phyloP scores from a whole-genome alignment of 2,113 vertebrate species.

The Podiceps cristatus region DNA sequence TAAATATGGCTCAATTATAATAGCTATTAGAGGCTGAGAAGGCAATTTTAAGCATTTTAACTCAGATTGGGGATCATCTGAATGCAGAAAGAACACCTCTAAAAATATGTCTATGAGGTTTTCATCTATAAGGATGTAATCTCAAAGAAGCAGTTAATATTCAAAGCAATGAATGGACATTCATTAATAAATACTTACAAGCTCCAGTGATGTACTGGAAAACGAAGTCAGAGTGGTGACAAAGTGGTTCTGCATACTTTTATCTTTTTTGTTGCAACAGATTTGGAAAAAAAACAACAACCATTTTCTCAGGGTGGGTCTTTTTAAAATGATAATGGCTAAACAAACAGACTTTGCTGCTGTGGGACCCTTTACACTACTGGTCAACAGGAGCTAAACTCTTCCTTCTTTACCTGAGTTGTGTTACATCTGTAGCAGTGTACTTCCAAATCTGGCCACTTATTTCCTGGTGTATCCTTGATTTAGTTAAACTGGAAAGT shows the following conservation, averaged over 20 bases:
- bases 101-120: not conserved
- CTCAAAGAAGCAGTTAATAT: not conserved
- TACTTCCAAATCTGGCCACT: not conserved
- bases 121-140: not conserved
- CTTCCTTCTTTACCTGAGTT: not conserved
- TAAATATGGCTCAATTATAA: not conserved
- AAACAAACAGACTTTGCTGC: not conserved
- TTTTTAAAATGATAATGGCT: not conserved
- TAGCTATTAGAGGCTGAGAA: not conserved
- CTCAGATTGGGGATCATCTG: not conserved
- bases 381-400: not conserved
- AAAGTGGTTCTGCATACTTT: not conserved
- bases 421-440: not conserved
- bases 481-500: not conserved
- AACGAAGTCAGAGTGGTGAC: not conserved
- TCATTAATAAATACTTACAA: not conserved
- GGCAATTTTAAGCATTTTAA: not conserved
- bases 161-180: not conserved
- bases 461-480: not conserved
- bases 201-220: not conserved
- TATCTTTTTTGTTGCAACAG: fast-evolving
- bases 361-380: fast-evolving
- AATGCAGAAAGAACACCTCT: not conserved
- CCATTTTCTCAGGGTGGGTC: fast-evolving
- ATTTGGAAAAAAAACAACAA: not conserved